Evolutionary conservation across 2,113 vertebrate species (phyloP).

Genomic region (Oncorhynchus masou): DNA sequence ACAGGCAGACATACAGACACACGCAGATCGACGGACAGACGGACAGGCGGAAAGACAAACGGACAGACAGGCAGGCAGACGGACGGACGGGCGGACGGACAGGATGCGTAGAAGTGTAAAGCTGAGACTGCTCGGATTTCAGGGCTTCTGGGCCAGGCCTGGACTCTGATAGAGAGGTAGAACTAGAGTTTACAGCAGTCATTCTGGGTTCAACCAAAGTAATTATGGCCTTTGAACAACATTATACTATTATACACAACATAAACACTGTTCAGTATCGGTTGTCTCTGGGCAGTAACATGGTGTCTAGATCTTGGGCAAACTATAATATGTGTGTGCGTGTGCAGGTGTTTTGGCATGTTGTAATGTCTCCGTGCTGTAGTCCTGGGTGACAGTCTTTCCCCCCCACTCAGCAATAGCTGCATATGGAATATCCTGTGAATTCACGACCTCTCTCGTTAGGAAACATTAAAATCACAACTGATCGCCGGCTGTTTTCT

Average conservation of each 20-base stretch:
- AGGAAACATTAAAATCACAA: constrained; percentile 45
- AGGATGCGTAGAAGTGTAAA: not conserved
- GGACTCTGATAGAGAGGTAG: too few relatives aligned
- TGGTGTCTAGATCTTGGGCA: too few relatives aligned
- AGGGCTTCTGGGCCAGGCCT: too few relatives aligned
- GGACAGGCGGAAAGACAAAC: too few relatives aligned
- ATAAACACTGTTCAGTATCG: not conserved
- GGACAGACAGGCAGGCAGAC: too few relatives aligned
- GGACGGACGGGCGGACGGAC: not conserved
- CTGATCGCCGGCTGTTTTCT: constrained; percentile 14
- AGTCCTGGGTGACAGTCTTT: constrained; percentile 5
- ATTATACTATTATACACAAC: too few relatives aligned
- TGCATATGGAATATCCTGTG: constrained; percentile 25
- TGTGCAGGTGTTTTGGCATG: constrained; percentile 19
- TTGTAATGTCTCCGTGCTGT: not conserved
- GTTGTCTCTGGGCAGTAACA: not conserved
- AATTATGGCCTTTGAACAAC: too few relatives aligned
- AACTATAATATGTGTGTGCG: not conserved
- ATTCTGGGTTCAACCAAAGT: too few relatives aligned
- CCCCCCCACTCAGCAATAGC: not conserved
- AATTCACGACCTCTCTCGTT: constrained; percentile 19
- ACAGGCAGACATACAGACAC: too few relatives aligned
- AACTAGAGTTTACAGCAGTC: too few relatives aligned
- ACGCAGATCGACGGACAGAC: too few relatives aligned
- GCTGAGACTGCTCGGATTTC: too few relatives aligned